A percentile compares a stretch with the other conserved stretches of the same genome.
These are phyloP conservation scores for Sander vitreus DNA, from an alignment of 2,113 vertebrate species.

Conservation along the genomic window DNA sequence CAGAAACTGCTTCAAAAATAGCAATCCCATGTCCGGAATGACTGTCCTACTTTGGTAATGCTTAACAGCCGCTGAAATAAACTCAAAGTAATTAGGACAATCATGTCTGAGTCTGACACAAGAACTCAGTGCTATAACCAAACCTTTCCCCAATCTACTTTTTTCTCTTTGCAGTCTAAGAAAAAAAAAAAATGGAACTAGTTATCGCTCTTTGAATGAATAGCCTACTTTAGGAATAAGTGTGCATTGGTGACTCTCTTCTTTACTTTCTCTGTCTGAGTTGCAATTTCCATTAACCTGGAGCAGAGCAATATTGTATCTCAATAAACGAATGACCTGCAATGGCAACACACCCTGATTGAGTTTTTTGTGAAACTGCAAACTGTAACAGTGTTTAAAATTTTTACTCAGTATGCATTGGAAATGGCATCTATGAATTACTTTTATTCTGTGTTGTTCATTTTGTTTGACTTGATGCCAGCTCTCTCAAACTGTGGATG, in stretches of 20 bases:
- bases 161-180: background rate
- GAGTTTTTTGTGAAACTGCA: background rate
- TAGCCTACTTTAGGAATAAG: constrained; percentile 4
- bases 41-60: constrained; percentile 51
- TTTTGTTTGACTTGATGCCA: background rate
- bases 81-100: constrained; percentile 43
- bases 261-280: background rate
- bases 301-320: background rate
- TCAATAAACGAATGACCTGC: background rate
- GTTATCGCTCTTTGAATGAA: background rate
- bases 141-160: constrained; percentile 8
- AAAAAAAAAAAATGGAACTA: background rate
- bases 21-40: constrained; percentile 30
- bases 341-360: background rate
- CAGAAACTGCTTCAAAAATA: constrained; percentile 22
- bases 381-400: background rate
- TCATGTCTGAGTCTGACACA: constrained; percentile 18
- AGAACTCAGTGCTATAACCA: background rate
- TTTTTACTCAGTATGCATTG: background rate
- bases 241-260: background rate
- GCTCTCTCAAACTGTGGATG: background rate
- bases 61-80: constrained; percentile 43
- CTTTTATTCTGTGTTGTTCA: background rate
- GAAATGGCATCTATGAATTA: background rate
- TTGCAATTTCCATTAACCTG: background rate